Percentiles rank a stretch among this genome's conserved stretches.
These are phyloP conservation scores for Xestoiulus laeticollis DNA, from an alignment of 2,888 invertebrate species.

Conservation along the genomic window DNA sequence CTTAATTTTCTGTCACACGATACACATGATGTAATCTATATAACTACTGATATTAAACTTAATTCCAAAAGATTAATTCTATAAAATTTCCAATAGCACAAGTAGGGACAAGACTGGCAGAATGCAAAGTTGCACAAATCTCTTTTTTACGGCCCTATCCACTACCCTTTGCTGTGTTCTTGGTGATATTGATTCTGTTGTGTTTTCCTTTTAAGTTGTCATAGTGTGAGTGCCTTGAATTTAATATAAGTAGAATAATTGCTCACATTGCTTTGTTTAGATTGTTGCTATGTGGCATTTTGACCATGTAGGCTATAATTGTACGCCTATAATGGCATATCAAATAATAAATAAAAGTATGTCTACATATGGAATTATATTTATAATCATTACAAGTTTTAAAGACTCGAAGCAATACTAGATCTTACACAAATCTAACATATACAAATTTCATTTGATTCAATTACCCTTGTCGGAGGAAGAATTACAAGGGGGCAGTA, in stretches of 20 bases:
- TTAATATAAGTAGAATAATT: slow-evolving; percentile 16
- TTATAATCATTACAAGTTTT: not conserved
- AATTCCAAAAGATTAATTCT: not conserved
- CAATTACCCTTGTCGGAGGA: not conserved
- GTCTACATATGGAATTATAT: not conserved
- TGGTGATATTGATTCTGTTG: slow-evolving; percentile 9
- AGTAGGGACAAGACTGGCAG: not conserved
- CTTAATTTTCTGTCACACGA: no score
- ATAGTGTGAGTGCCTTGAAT: slow-evolving; percentile 34
- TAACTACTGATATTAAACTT: no score
- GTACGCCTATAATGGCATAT: slow-evolving; percentile 30
- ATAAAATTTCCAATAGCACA: not conserved
- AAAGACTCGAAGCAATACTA: not conserved
- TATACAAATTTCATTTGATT: not conserved
- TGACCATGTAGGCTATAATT: not conserved
- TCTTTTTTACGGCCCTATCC: not conserved
- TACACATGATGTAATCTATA: no score
- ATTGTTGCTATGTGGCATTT: slow-evolving; percentile 15
- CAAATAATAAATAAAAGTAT: not conserved
- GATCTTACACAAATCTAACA: not conserved
- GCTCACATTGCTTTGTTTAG: slow-evolving; percentile 33
- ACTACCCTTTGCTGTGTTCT: not conserved
- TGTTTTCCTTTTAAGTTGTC: slow-evolving; percentile 30
- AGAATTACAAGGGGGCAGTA: no score
- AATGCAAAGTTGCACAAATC: not conserved